A percentile compares a stretch with the other conserved stretches of the same genome.
Evolutionary conservation across 2,113 vertebrate genomes (phyloP).

Genomic region (Tragelaphus buxtoni): DNA sequence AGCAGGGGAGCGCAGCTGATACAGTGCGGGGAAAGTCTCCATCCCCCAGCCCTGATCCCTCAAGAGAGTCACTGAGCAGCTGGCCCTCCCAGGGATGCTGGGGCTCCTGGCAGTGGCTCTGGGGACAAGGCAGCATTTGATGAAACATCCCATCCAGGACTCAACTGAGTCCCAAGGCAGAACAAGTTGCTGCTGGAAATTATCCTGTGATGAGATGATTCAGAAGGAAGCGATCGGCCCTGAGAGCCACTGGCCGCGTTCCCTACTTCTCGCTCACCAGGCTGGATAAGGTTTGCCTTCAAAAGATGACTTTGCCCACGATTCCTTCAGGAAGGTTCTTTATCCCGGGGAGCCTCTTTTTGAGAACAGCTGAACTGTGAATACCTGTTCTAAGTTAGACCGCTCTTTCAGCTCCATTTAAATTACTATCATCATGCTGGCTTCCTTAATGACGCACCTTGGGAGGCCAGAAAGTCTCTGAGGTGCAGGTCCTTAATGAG

Average conservation of each 20-base stretch:
- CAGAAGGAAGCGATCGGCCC: not conserved
- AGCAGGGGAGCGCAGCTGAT: not conserved
- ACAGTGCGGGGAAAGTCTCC: rapidly evolving
- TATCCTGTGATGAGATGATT: not conserved
- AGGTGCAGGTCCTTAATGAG: constrained; percentile 68
- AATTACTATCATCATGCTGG: constrained; percentile 77
- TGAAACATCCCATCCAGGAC: not conserved
- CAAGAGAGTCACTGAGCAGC: not conserved
- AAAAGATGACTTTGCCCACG: not conserved
- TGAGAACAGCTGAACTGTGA: not conserved
- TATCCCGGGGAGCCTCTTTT: not conserved
- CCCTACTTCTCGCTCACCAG: not conserved
- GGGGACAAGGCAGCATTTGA: no score
- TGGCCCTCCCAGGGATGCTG: not conserved
- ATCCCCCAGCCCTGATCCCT: not conserved
- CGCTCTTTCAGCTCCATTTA: constrained; percentile 52
- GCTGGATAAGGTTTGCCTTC: not conserved
- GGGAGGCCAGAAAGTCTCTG: constrained; percentile 48
- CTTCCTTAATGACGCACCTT: constrained; percentile 60
- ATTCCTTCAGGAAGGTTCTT: not conserved
- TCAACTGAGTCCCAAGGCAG: not conserved
- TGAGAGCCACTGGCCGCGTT: rapidly evolving
- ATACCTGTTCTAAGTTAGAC: constrained; percentile 27
- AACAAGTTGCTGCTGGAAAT: not conserved
- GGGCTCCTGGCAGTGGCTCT: not conserved